phyloP scores from a whole-genome alignment of 1,140 invertebrate genomes.

The Lithobius niger region DNA sequence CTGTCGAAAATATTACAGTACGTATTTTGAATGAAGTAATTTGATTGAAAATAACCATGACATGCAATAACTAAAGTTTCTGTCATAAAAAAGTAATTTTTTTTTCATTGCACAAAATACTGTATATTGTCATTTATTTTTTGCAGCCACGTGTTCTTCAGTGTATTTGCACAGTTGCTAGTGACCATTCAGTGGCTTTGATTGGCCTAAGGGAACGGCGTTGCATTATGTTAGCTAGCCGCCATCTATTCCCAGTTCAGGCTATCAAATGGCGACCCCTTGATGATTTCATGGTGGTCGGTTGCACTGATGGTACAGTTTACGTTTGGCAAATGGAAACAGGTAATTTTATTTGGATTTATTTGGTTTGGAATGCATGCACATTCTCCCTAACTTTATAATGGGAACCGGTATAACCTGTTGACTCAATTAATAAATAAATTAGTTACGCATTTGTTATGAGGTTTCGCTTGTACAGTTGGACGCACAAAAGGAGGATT shows the following conservation, averaged over 20 bases:
- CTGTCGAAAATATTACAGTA: no score
- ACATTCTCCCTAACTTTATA: no score
- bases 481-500: no score
- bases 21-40: no score
- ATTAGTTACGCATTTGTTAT: no score
- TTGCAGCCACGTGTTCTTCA: constrained; percentile 76
- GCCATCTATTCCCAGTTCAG: constrained; percentile 91
- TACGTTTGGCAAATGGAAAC: constrained; percentile 99
- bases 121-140: constrained; percentile 13
- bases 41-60: no score
- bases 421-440: no score
- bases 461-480: no score
- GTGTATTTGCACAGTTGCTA: constrained; percentile 91
- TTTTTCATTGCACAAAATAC: constrained; percentile 7
- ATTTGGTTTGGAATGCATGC: no score
- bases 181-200: constrained; percentile 91
- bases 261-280: constrained; percentile 93
- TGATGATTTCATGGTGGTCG: constrained; percentile 96
- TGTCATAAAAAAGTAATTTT: constrained; percentile 1
- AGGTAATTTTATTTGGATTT: constrained; percentile 44
- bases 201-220: constrained; percentile 86
- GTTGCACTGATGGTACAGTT: constrained; percentile 93
- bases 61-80: no score
- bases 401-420: no score
- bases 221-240: constrained; percentile 84